Base-by-base conservation (phyloP, 2,888 invertebrate species). In the Electrophaes corylata region DNA sequence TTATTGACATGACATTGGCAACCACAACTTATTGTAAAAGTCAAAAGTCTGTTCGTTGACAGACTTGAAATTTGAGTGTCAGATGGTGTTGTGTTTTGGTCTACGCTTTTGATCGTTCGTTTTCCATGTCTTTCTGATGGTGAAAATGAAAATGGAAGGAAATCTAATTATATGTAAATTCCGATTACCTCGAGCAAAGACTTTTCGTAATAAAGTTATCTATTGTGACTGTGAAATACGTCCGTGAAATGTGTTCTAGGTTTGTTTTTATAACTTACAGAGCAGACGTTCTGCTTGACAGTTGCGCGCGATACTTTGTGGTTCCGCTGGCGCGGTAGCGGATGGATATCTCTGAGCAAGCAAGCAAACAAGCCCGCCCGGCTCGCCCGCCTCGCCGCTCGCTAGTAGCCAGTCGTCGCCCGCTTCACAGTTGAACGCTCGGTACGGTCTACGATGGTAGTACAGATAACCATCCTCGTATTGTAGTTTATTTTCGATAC, bases 401-500 rank as follows among this genome's bases (percentile, higher is more conserved):
- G 26, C 26, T 10, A 29, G 26, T 29, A 8, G 26, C 10, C 26
- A 8, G 26, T 10, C 20, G 20, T 5, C 26, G 26, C 26, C n/a
- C n/a, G 6, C 65, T 54, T 52, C 59, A 44, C 66, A 67, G 69
- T 67, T 69, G 69, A 69, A 67, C 64, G 67, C 61, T 66, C 66
- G 72, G 65, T 62, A 70, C 68, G 56, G 64, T 60, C 58, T 57
- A 52, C 58, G 65, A 52, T 52, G 67, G 67, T 62, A 61, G 62
- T 56, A 57, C 55, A 40, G 20, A 37, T 26, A 29, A 29, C 41
- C 31, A 51, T 47, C 16, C 8, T 50, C 46, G 26, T 52, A 45
- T 39, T 40, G 39, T 46, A 79, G 73, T 79, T 72, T 78, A 79
- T 79, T 82, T 78, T 80, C 74, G 75, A 60, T 51, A 60, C 54